These are phyloP conservation scores for Cryptus armator DNA, from an alignment of 2,888 invertebrate species.

Conservation along the genomic window DNA sequence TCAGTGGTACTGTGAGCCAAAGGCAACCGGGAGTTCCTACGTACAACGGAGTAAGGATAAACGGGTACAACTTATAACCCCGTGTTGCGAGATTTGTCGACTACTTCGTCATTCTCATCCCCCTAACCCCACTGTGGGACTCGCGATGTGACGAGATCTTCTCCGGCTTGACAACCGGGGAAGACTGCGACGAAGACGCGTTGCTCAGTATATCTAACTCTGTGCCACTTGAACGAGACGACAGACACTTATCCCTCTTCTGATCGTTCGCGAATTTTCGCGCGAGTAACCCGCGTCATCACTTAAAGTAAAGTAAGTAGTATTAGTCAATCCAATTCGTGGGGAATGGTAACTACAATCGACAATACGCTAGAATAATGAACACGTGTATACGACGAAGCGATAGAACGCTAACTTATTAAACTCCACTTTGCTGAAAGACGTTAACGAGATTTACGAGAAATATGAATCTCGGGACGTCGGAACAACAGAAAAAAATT, in stretches of 20 bases:
- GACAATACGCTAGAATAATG: no score
- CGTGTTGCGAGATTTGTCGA: conserved; percentile 29
- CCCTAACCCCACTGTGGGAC: neutral
- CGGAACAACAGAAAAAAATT: no score
- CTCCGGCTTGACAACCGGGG: neutral
- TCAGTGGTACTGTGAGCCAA: conserved; percentile 7
- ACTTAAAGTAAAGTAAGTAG: no score
- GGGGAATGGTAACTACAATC: no score
- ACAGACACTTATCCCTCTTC: neutral
- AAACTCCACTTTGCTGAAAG: no score
- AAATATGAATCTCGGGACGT: no score
- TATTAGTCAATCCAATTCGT: no score
- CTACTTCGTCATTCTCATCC: conserved; percentile 1
- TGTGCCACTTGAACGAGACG: neutral
- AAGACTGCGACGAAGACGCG: neutral
- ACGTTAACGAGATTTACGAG: no score
- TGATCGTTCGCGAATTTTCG: neutral
- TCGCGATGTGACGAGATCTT: neutral
- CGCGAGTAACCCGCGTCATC: no score
- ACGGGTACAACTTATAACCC: conserved; percentile 31
- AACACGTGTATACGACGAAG: no score
- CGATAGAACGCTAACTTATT: no score
- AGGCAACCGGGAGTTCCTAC: neutral
- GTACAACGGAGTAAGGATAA: conserved; percentile 20
- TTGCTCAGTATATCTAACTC: neutral